Conservation (phyloP, 1,140 invertebrate genomes). For the Drosophila erecta region DNA sequence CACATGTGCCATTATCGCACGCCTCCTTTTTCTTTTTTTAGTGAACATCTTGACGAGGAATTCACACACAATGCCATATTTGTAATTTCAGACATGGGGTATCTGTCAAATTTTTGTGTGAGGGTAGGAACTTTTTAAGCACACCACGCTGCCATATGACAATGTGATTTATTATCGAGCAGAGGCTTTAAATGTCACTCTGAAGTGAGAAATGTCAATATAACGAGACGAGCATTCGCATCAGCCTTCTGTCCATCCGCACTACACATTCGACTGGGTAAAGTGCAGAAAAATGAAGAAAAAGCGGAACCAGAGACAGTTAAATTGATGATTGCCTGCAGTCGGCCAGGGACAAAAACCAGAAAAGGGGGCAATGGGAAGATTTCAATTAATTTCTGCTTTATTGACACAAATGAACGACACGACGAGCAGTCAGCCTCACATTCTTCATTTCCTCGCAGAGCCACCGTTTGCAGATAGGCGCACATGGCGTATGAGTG, state of each 20-base stretch:
- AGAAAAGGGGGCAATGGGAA: constrained; percentile 20
- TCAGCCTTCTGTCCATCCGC: constrained; percentile 44
- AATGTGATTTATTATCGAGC: constrained; percentile 78
- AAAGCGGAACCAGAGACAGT: constrained; percentile 41
- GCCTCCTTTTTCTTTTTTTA: constrained; percentile 31
- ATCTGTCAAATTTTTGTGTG: constrained; percentile 34
- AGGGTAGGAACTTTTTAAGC: constrained; percentile 53
- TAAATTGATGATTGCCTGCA: constrained; percentile 73
- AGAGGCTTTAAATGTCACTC: constrained; percentile 75
- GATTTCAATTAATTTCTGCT: constrained; percentile 79
- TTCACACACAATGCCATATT: constrained; percentile 61
- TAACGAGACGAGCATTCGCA: constrained; percentile 65
- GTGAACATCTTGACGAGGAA: constrained; percentile 55
- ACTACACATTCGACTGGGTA: constrained; percentile 15
- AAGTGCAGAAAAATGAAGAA: constrained; percentile 30
- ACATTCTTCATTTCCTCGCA: not conserved
- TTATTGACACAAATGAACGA: constrained; percentile 73
- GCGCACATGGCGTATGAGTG: constrained; percentile 65
- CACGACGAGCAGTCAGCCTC: constrained; percentile 17
- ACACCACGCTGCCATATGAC: constrained; percentile 59
- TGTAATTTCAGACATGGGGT: constrained; percentile 63
- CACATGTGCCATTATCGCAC: constrained; percentile 76
- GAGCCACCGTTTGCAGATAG: constrained; percentile 22
- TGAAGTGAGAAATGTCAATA: constrained; percentile 70
- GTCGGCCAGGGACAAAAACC: constrained; percentile 13